Evolutionary conservation across 2,888 invertebrate species (phyloP).

Genomic region (Macaria notata): DNA sequence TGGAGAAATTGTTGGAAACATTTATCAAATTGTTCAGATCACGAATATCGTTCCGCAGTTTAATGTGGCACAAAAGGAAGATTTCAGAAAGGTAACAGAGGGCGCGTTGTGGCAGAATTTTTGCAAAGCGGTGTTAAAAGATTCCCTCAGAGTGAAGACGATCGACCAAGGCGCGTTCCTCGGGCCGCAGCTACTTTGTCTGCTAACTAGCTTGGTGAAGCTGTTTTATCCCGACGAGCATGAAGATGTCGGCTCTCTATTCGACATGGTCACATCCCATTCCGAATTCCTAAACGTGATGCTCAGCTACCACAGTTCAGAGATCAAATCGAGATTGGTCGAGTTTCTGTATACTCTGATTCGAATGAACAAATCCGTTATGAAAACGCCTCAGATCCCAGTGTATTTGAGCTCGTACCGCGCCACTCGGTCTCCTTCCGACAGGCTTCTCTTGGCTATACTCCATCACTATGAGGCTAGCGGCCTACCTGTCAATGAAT

Average conservation of each 20-base stretch:
- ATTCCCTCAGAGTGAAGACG: constrained; percentile 80
- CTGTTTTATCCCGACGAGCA: constrained; percentile 78
- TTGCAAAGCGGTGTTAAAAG: constrained; percentile 85
- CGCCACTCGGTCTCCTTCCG: constrained; percentile 86
- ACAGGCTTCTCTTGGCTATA: constrained; percentile 86
- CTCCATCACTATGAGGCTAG: constrained; percentile 86
- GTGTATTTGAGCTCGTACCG: constrained; percentile 90
- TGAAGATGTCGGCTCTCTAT: constrained; percentile 77
- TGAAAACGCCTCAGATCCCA: constrained; percentile 87
- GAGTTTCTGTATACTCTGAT: constrained; percentile 85
- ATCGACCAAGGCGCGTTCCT: constrained; percentile 52
- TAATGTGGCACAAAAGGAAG: constrained; percentile 46
- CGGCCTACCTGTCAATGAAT: constrained; percentile 84
- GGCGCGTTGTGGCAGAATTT: constrained; percentile 82
- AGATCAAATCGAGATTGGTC: constrained; percentile 83
- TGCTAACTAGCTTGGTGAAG: constrained; percentile 80
- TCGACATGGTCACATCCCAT: constrained; percentile 89
- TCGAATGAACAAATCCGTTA: constrained; percentile 83
- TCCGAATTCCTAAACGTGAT: constrained; percentile 89
- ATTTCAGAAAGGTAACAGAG: constrained; percentile 66
- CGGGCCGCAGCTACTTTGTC: constrained; percentile 77
- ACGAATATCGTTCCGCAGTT: constrained; percentile 52
- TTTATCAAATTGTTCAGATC: constrained; percentile 59
- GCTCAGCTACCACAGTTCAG: constrained; percentile 74
- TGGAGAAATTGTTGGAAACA: constrained; percentile 46